Base-by-base conservation (phyloP, 1,140 invertebrate species). In the Cephus cinctus region DNA sequence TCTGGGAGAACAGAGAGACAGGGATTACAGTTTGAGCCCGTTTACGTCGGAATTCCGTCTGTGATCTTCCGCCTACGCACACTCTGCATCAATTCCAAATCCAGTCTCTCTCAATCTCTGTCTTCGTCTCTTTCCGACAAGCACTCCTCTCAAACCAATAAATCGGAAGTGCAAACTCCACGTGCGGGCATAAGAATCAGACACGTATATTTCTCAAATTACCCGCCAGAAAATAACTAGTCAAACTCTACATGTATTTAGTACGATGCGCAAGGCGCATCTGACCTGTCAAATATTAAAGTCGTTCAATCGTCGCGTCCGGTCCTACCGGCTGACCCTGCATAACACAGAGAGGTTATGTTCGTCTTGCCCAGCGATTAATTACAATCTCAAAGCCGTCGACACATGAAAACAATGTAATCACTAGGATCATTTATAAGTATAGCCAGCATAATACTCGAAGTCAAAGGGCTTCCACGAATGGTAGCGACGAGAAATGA, bases 41-140 rank as follows among this genome's bases (percentile, higher is more conserved):
- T 63, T 63, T 63, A 63, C 59, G 51, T 63, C 61, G 61, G 57
- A 54, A 59, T 53, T 57, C 46, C 43, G 41, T 56, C 52, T 61
- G 49, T 57, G 59, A 61, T 63, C 54, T 61, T 49, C 53, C 53
- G 59, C 50, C 53, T 53, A 50, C 49, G 52, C 58, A 61, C 57
- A 61, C 52, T 44, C 47, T 22, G 46, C 56, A 56, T 56, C 52
- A 48, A 56, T 52, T 52, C 48, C 20, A 40, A 52, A 43, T 50
- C 48, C 43, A 39, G 51, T 38, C 32, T 49, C 50, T 44, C 44
- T 51, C 35, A 40, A 32, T 27, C 14, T 41, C 38, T 34, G 27
- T 27, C 45, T 14, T 15, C 30, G 15, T 6, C 41, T 41, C 44
- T 34, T 38, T 22, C 22, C 23, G n/a, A n/a, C n/a, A n/a, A n/a